Evolutionary conservation across 2,797 vertebrate species (phyloP).

Genomic region (Hypotaenidia philippensis): DNA sequence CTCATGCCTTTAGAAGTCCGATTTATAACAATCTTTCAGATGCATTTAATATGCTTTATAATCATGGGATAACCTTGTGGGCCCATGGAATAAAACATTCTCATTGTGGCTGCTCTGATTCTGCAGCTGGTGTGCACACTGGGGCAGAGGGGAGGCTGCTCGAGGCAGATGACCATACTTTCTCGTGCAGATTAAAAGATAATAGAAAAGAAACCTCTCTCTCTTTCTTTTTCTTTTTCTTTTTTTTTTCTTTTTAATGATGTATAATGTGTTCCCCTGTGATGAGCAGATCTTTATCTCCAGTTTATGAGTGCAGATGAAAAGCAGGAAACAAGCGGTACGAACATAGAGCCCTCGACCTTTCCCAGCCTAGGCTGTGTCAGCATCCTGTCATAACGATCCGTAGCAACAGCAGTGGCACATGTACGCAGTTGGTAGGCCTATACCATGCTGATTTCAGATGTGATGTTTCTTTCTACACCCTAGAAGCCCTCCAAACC

Average conservation of each 20-base stretch:
- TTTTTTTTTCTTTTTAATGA: background rate
- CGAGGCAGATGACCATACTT: background rate
- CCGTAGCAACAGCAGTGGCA: background rate
- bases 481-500: background rate
- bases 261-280: background rate
- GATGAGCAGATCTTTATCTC: background rate
- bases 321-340: background rate
- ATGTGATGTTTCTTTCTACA: background rate
- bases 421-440: rapidly evolving
- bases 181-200: background rate
- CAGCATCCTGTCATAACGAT: background rate
- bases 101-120: background rate
- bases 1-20: background rate
- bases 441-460: background rate
- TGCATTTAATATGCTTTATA: background rate
- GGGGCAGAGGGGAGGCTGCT: background rate
- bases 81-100: background rate
- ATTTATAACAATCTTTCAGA: background rate
- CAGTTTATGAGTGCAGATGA: background rate
- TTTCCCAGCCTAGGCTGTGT: background rate
- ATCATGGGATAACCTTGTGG: background rate
- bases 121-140: background rate
- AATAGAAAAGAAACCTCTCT: background rate
- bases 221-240: background rate
- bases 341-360: background rate